Conservation (phyloP, 2,113 vertebrate genomes). For the Orientallactaga bullata region DNA sequence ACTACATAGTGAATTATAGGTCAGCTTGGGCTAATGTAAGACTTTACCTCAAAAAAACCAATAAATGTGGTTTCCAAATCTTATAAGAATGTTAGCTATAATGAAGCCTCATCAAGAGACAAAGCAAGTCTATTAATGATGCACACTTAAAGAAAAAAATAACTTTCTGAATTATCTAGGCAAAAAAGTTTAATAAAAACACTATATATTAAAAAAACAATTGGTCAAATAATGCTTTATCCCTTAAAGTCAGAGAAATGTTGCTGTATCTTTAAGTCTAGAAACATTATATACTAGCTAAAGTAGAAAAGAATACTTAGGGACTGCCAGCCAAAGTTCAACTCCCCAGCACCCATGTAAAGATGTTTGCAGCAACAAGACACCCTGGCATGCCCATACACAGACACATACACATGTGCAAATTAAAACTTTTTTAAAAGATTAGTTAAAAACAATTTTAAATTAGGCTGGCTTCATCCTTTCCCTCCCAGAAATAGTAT, state of each 20-base stretch:
- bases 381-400: no score
- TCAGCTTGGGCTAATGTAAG: no score
- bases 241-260: conserved; percentile 1
- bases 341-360: no score
- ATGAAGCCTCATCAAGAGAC: conserved; percentile 24
- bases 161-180: not conserved
- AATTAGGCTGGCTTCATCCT: not conserved
- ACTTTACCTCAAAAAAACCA: not conserved
- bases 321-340: no score
- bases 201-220: not conserved
- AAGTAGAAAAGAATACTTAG: not conserved
- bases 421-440: no score
- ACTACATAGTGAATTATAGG: no score
- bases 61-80: not conserved
- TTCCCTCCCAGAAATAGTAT: conserved; percentile 21
- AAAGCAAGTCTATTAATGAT: conserved; percentile 45
- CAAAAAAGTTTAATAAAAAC: conserved; percentile 10
- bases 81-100: conserved; percentile 3
- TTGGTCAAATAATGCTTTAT: conserved; percentile 30
- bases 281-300: not conserved
- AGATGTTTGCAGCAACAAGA: no score
- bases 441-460: not conserved
- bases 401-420: no score
- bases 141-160: conserved; percentile 38
- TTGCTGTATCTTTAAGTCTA: conserved; percentile 19